phyloP scores from a whole-genome alignment of 2,113 vertebrate species.

The Junco hyemalis region DNA sequence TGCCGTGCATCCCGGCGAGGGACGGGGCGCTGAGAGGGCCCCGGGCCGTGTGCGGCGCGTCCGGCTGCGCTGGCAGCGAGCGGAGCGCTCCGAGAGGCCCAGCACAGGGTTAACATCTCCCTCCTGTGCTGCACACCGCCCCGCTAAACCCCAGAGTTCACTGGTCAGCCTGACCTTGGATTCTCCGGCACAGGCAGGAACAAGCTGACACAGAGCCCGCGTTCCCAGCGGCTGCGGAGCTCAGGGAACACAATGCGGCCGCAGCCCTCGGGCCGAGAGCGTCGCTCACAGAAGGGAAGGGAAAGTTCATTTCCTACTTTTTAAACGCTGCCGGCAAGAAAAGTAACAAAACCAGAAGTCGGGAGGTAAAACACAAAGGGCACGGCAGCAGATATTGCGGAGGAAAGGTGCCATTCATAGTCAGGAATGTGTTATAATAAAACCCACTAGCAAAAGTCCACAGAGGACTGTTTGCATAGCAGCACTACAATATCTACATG shows the following conservation, averaged over 20 bases:
- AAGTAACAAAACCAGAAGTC: conserved; percentile 19
- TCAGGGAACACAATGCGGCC: conserved; percentile 3
- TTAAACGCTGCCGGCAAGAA: not conserved
- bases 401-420: conserved; percentile 36
- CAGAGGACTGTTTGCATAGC: conserved; percentile 55
- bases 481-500: conserved; percentile 60
- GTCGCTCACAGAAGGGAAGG: conserved; percentile 20
- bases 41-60: conserved; percentile 2
- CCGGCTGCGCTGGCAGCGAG: not conserved
- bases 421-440: conserved; percentile 33
- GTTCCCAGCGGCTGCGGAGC: conserved; percentile 54
- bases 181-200: conserved; percentile 42
- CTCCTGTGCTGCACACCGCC: conserved; percentile 1
- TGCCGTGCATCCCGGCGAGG: not conserved
- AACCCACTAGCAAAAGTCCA: conserved; percentile 57
- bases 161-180: conserved; percentile 63
- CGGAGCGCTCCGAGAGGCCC: not conserved
- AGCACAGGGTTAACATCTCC: conserved; percentile 33
- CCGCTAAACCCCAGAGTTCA: conserved; percentile 34
- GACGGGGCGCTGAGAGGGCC: conserved; percentile 34
- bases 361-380: conserved; percentile 40
- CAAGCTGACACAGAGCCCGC: conserved; percentile 20
- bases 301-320: conserved; percentile 49
- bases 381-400: not conserved
- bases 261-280: not conserved